Evolutionary conservation across 2,888 invertebrate genomes (phyloP), one percentile per base, ranked within the genome.

Genomic region (Euproctis similis): DNA sequence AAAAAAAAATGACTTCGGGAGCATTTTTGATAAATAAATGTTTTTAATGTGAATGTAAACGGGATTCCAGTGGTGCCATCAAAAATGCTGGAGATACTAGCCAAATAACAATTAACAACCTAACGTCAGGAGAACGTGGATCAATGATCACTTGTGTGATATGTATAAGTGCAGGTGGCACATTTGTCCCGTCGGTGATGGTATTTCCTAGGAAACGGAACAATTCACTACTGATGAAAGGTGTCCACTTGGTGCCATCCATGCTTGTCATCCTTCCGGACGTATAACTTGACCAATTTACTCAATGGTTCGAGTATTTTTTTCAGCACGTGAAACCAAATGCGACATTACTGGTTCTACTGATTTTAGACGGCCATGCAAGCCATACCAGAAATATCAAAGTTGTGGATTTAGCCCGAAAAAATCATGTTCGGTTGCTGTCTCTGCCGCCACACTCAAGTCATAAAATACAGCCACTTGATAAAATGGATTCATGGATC

Each of bases 11-110:
- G 20, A 38, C 8, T n/a, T 26, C 26, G 12, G 34, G 1, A 33
- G 30, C 6, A 2, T 36, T n/a, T 34, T 50, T 23, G 37, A 46
- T 29, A 36, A 48, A 18, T n/a, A n/a, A n/a, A n/a, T n/a, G 46
- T 66, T 24, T 65, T 47, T 30, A 69, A 64, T 31, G 55, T 64
- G 1, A 60, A 68, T 32, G 65, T 67, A 42, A 63, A 60, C n/a
- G 66, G 65, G 4, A 35, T 71, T 7, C 36, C 54, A 12, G 46
- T 56, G 7, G 59, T 65, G 4, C 61, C 48, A 35, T 51, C 41
- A 8, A 48, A 50, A 36, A 45, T 53, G 20, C 39, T 50, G 6
- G 28, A 56, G 36, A 43, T 65, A 9, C 30, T 66, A 16, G 48
- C 49, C 4, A 37, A 27, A 2, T 48, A 50, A 38, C 64, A 42